These are phyloP conservation scores for Paguma larvata DNA, from an alignment of 2,797 vertebrate genomes.

Conservation along the genomic window DNA sequence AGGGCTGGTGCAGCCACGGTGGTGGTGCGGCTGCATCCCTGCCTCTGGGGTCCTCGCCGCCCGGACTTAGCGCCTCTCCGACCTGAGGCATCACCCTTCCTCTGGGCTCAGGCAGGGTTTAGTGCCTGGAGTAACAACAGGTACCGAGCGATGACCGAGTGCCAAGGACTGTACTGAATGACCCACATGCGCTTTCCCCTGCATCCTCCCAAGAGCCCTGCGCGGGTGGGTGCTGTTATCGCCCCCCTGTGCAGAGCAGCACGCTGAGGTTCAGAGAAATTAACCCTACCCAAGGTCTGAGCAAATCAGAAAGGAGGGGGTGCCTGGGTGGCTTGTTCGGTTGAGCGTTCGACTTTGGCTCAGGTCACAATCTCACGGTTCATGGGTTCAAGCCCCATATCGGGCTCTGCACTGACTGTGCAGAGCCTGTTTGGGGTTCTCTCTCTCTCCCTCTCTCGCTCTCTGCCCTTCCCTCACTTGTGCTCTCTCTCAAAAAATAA, in stretches of 20 bases:
- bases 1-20: fast-evolving
- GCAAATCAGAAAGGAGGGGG: background rate
- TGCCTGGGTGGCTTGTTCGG: too few species aligned
- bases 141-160: background rate
- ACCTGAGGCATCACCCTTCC: background rate
- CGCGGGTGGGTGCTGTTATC: fast-evolving
- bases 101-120: background rate
- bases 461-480: too few species aligned
- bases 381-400: too few species aligned
- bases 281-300: background rate
- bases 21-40: background rate
- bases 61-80: fast-evolving
- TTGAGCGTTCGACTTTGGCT: too few species aligned
- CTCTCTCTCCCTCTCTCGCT: too few species aligned
- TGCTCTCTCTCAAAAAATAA: too few species aligned
- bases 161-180: background rate
- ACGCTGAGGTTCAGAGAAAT: background rate
- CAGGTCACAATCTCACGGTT: too few species aligned
- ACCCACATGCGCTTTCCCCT: background rate
- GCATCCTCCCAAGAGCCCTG: background rate
- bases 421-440: too few species aligned
- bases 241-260: background rate
- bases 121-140: background rate
- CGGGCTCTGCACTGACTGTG: too few species aligned
- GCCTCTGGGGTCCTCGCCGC: background rate